phyloP scores from a whole-genome alignment of 2,888 invertebrate species.

The Zhuqinia jingwanae region DNA sequence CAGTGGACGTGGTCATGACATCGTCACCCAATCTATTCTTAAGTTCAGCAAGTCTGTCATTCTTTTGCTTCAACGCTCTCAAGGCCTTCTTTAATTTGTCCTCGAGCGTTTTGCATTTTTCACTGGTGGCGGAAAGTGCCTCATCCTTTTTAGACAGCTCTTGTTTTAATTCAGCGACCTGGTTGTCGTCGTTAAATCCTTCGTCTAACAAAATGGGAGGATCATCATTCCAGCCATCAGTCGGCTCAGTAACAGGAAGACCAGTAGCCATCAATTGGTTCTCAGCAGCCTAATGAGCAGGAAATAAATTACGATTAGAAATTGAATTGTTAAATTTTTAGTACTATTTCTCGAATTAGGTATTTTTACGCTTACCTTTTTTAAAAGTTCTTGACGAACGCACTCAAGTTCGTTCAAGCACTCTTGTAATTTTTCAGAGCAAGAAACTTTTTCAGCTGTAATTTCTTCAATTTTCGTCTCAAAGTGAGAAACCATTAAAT shows the following conservation, averaged over 20 bases:
- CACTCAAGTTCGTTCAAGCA: constrained; percentile 54
- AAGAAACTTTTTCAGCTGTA: not conserved
- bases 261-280: too few species aligned
- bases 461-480: constrained; percentile 49
- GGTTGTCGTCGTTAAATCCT: constrained; percentile 73
- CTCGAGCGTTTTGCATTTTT: constrained; percentile 79
- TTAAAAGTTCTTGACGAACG: constrained; percentile 40
- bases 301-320: not conserved
- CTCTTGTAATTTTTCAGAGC: constrained; percentile 35
- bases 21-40: constrained; percentile 90
- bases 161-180: constrained; percentile 77
- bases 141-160: constrained; percentile 41
- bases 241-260: not conserved
- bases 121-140: constrained; percentile 13
- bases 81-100: constrained; percentile 86
- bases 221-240: constrained; percentile 80
- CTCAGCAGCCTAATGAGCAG: not conserved
- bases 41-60: constrained; percentile 89
- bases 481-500: constrained; percentile 44
- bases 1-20: constrained; percentile 39
- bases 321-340: not conserved
- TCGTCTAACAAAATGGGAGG: constrained; percentile 80
- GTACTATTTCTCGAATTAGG: too few species aligned
- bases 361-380: too few species aligned
- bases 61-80: constrained; percentile 88